Evolutionary conservation across 2,797 vertebrate species (phyloP).

Genomic region (Sebastolobus altivelis): DNA sequence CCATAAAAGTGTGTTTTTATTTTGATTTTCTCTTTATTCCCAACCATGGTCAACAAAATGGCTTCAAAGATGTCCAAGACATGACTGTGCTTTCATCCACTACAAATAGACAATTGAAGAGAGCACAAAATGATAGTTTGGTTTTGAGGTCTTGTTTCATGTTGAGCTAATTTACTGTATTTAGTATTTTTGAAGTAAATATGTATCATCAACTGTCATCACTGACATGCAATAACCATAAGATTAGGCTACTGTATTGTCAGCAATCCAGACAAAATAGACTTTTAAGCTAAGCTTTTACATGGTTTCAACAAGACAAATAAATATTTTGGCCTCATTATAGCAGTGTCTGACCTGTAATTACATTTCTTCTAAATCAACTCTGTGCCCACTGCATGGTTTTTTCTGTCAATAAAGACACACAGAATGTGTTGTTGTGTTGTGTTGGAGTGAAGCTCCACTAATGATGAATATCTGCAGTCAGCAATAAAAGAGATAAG

Average conservation of each 20-base stretch:
- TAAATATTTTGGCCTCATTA: slow-evolving; percentile 21
- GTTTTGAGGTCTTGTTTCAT: slow-evolving; percentile 69
- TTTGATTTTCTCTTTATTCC: slow-evolving; percentile 50
- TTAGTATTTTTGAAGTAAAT: slow-evolving; percentile 51
- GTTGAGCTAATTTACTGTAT: slow-evolving; percentile 42
- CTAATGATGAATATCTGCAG: slow-evolving; percentile 61
- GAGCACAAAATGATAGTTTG: slow-evolving; percentile 50
- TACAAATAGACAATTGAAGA: slow-evolving; percentile 47
- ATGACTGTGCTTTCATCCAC: slow-evolving; percentile 47
- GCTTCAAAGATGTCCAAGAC: slow-evolving; percentile 54
- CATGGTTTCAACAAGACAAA: background rate
- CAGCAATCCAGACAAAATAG: slow-evolving; percentile 21
- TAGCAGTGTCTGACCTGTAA: slow-evolving; percentile 22
- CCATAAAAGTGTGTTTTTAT: slow-evolving; percentile 68
- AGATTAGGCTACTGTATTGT: slow-evolving; percentile 51
- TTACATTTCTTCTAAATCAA: slow-evolving; percentile 12
- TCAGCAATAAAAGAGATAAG: slow-evolving; percentile 60
- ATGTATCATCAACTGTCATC: slow-evolving; percentile 33
- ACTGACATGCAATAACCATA: slow-evolving; percentile 19
- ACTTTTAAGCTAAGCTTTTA: slow-evolving; percentile 3
- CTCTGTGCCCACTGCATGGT: background rate
- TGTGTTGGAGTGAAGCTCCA: slow-evolving; percentile 29
- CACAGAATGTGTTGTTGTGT: slow-evolving; percentile 8
- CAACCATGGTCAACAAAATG: slow-evolving; percentile 41
- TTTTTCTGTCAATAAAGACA: slow-evolving; percentile 19